Conservation (phyloP, 2,797 vertebrate genomes). For the Avahi laniger region DNA sequence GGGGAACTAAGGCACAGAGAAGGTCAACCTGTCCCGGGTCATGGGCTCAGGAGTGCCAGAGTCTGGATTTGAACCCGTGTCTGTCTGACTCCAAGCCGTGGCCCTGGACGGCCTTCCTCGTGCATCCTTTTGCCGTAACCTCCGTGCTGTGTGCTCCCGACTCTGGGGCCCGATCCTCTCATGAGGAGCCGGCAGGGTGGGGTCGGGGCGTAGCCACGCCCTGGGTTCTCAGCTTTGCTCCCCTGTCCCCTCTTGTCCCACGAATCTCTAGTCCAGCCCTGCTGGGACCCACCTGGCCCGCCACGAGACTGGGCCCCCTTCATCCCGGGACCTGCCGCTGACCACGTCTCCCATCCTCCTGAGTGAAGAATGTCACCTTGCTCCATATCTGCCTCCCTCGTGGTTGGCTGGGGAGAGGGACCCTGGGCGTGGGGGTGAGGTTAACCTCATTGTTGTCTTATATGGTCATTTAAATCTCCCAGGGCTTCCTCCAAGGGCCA, state of each 20-base stretch:
- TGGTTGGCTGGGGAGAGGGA: constrained; percentile 74
- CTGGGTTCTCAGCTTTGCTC: not conserved
- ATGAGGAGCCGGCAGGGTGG: not conserved
- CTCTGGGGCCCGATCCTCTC: not conserved
- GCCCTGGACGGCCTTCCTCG: fast-evolving
- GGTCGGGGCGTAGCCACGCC: not conserved
- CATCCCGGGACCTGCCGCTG: not conserved
- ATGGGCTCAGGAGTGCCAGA: not conserved
- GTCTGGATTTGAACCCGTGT: not conserved
- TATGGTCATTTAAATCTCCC: constrained; percentile 92
- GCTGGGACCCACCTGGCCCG: not conserved
- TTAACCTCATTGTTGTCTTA: constrained; percentile 92
- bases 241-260: too few relatives aligned
- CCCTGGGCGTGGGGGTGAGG: constrained; percentile 72
- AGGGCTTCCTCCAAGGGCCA: constrained; percentile 91
- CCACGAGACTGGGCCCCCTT: not conserved
- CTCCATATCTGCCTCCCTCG: constrained; percentile 74
- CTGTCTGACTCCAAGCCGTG: not conserved
- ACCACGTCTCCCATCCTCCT: constrained; percentile 39
- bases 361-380: constrained; percentile 77
- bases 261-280: not conserved
- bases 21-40: not conserved
- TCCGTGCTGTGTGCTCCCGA: not conserved
- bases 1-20: not conserved
- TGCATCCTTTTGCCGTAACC: not conserved